Percentiles rank a stretch among this genome's conserved stretches.
Evolutionary conservation across 2,113 vertebrate species (phyloP).

Genomic region (Crypturellus undulatus): DNA sequence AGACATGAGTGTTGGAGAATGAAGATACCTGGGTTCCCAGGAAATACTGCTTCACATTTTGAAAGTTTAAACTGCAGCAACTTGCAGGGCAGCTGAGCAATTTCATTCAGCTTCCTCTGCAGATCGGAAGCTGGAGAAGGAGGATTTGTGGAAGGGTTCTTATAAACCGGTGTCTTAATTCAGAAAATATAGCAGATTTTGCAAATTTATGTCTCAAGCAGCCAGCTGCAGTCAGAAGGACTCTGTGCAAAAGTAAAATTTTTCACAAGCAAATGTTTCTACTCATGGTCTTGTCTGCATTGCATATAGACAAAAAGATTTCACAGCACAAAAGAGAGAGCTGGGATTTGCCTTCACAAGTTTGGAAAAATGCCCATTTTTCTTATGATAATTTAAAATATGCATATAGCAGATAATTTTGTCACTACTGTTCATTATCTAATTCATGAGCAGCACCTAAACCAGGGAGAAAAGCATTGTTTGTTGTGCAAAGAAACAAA

Average conservation of each 20-base stretch:
- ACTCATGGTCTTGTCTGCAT: background rate
- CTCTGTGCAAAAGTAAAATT: background rate
- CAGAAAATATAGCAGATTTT: background rate
- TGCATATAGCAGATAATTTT: background rate
- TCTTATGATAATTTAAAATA: background rate
- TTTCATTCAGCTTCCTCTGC: slow-evolving; percentile 15
- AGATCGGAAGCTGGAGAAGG: background rate
- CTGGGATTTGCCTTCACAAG: background rate
- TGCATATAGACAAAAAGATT: background rate
- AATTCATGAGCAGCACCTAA: background rate
- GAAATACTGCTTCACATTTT: background rate
- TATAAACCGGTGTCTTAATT: background rate
- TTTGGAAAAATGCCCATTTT: background rate
- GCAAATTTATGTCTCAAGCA: background rate
- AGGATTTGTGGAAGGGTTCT: background rate
- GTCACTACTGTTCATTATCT: background rate
- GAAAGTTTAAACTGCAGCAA: background rate
- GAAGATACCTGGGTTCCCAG: slow-evolving; percentile 30
- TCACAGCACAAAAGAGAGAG: background rate
- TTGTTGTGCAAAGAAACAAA: slow-evolving; percentile 52
- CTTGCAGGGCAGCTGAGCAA: slow-evolving; percentile 38
- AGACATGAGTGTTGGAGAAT: slow-evolving; percentile 38
- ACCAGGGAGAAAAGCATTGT: background rate
- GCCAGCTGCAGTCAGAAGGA: background rate
- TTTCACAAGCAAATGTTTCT: background rate